A percentile compares a stretch with the other conserved stretches of the same genome.
phyloP scores from a whole-genome alignment of 1,140 invertebrate genomes.

The Ridgeia piscesae region DNA sequence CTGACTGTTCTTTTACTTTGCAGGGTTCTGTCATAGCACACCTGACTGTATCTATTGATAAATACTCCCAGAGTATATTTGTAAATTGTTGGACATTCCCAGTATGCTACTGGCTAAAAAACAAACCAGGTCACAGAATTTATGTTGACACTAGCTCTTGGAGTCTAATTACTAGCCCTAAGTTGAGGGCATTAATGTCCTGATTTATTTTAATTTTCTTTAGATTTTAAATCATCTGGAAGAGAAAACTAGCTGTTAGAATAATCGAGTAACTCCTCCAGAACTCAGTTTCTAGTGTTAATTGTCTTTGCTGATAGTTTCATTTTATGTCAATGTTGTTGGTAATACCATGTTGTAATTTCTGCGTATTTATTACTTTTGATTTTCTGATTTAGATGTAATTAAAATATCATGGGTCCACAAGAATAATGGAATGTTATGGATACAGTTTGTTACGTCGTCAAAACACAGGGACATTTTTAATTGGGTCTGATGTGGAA shows the following conservation, averaged over 20 bases:
- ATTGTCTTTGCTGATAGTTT: not conserved
- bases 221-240: not conserved
- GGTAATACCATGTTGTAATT: not conserved
- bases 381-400: not conserved
- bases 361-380: not conserved
- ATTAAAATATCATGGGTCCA: not conserved
- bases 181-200: not conserved
- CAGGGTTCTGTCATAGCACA: not conserved
- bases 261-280: not conserved
- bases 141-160: not conserved
- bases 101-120: not conserved
- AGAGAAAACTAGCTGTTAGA: not conserved
- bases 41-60: not conserved
- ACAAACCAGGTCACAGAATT: not conserved
- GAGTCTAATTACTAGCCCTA: not conserved
- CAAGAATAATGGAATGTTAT: not conserved
- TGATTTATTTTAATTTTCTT: not conserved
- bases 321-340: not conserved
- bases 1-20: not conserved
- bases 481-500: too few relatives aligned
- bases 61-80: not conserved
- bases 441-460: not conserved
- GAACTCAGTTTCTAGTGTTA: not conserved
- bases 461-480: not conserved
- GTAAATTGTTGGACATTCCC: not conserved